Base-by-base conservation (phyloP, 1,140 invertebrate genomes). In the Pseudobourletiella spinata region DNA sequence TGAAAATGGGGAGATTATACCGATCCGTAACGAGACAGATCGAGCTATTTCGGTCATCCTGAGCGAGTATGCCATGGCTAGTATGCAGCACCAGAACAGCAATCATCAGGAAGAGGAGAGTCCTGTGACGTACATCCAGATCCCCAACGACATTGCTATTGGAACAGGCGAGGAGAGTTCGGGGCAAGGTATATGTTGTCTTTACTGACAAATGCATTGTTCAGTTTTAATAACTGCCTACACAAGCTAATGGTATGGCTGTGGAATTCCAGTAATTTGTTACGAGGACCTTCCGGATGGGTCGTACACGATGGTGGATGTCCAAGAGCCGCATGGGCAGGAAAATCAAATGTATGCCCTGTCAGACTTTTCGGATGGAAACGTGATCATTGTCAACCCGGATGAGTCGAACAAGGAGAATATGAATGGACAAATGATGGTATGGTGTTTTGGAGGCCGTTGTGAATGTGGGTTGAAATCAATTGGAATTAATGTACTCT, bases 391-490 rank as follows among this genome's bases (percentile, higher is more conserved):
- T 42, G 61, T 63, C 3, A 39, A 54, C 25, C 15, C 35, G 8
- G 55, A 57, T 14, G 61, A 63, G n/a, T 46, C 54, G 0, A 61
- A 61, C 22, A 61, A 61, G 32, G 59, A 61, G 50, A 59, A 59
- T 20, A 11, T 48, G 46, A 48, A 11, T 48, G 46, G 18, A 8
- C 16, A 48, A 48, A 48, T 48, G 46, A 28, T 59, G 18, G 44
- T 24, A 14, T 50, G 44, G n/a, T n/a, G n/a, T n/a, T n/a, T 35
- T 44, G 8, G 32, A 39, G n/a, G 32, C 8, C 32, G 32, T 39
- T 39, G 32, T 39, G 8, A 39, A 39, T 39, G 32, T 39, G 8
- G 32, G 32, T n/a, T n/a, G n/a, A n/a, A n/a, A n/a, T n/a, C n/a
- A n/a, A n/a, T 8, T 39, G 32, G 32, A 39, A 39, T 39, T 39